Percentiles rank a stretch among this genome's conserved stretches.
Evolutionary conservation across 2,888 invertebrate genomes (phyloP).

Genomic region (Trissolcus japonicus): DNA sequence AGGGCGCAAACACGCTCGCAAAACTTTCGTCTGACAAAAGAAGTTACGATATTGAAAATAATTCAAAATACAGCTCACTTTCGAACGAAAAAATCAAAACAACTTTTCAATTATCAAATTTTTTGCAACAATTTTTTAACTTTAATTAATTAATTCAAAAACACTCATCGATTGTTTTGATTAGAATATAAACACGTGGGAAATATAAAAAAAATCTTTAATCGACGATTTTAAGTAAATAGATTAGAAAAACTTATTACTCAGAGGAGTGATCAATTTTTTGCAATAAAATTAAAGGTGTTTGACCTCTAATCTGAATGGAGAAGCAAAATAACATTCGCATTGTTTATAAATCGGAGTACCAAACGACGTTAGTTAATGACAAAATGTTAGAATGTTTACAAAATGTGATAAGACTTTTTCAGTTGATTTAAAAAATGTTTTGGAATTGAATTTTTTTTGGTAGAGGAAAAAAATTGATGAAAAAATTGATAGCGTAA

Average conservation of each 20-base stretch:
- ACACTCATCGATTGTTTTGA: too few species aligned
- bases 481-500: conserved; percentile 12
- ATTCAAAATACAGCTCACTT: background rate
- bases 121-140: conserved; percentile 1
- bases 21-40: conserved; percentile 9
- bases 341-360: conserved; percentile 20
- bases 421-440: conserved; percentile 10
- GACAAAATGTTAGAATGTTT: conserved; percentile 21
- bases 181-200: too few species aligned
- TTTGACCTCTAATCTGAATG: background rate
- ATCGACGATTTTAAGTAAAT: too few species aligned
- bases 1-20: conserved; percentile 6
- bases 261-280: background rate
- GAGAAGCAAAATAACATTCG: conserved; percentile 17
- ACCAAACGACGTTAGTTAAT: conserved; percentile 11
- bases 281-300: background rate
- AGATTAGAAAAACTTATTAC: background rate
- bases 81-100: too few species aligned
- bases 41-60: background rate
- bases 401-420: conserved; percentile 11
- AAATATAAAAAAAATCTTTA: too few species aligned
- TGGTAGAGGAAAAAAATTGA: background rate
- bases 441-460: conserved; percentile 6
- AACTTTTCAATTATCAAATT: background rate
- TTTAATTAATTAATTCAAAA: background rate